Base-by-base conservation (phyloP, 1,140 invertebrate genomes). In the Zaprionus vittiger region DNA sequence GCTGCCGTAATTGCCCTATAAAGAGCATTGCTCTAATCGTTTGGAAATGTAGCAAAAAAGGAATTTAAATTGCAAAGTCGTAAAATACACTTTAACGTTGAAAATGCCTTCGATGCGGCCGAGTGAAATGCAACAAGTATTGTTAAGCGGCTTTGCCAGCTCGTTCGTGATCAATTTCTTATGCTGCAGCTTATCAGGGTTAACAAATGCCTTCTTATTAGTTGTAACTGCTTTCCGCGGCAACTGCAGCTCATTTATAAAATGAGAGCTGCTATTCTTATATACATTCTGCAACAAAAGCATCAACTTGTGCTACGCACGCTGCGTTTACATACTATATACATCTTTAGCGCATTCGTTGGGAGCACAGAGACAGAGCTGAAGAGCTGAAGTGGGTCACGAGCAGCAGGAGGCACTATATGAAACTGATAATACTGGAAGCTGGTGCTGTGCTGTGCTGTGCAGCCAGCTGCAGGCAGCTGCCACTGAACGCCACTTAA, bases 401-500 rank as follows among this genome's bases (percentile, higher is more conserved):
- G 47, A 22, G 9, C 47, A 22, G 60, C 22, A 22, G 17, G 38
- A 34, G 56, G 47, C 52, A 62, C 37, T 60, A 41, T 52, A 52
- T 54, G 38, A 60, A 54, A 49, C 60, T 60, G 73, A 76, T 59
- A 76, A 55, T 71, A 65, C 22, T 12, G 11, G 65, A 65, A 49
- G 66, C 49, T 66, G 80, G 57, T 55, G 49, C 26, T 26, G 47
- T 41, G 38, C 38, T 41, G 47, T 20, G 20, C 47, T 34, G 44
- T 5, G 57, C 31, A 49, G 17, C 47, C 22, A 41, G 56, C 26
- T 66, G 24, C 17, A 28, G 68, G 67, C 15, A 63, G 34, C 64
- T 38, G 47, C 73, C 75, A 74, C 77, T 80, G 77, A 86, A 56
- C 69, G 78, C 78, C 84, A 87, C 84, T 87, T 87, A 89, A 87